These are phyloP conservation scores for Drosophila takahashii DNA, from an alignment of 1,140 invertebrate genomes.

Conservation along the genomic window DNA sequence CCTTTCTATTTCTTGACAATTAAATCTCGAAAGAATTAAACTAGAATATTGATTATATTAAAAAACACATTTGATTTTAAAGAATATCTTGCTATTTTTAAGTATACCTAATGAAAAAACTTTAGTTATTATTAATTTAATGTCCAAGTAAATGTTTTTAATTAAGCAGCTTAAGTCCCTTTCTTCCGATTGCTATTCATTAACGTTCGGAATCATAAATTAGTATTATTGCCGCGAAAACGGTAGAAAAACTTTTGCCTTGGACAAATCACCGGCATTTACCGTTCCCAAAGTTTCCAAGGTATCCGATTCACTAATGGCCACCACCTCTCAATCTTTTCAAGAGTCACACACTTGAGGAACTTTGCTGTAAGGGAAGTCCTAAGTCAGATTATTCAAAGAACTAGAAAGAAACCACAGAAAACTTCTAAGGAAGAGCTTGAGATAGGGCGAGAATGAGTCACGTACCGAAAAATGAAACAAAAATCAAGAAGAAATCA, in stretches of 20 bases:
- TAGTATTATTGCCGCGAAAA: conserved; percentile 15
- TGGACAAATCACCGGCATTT: conserved; percentile 31
- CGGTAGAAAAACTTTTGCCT: neutral
- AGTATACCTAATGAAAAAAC: neutral
- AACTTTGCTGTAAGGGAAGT: conserved; percentile 20
- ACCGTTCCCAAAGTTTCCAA: conserved; percentile 26
- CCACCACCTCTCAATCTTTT: conserved; percentile 23
- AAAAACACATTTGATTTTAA: too few relatives aligned
- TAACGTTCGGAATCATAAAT: neutral
- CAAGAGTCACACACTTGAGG: neutral
- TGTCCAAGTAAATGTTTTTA: neutral
- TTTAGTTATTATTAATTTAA: neutral
- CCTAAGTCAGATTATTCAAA: conserved; percentile 29
- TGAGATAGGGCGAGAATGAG: conserved; percentile 43
- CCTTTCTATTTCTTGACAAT: too few relatives aligned
- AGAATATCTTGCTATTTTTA: too few relatives aligned
- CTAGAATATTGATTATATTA: too few relatives aligned
- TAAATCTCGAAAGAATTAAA: too few relatives aligned
- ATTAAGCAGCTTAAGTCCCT: neutral
- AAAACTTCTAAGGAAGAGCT: conserved; percentile 29
- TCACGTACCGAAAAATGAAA: conserved; percentile 51
- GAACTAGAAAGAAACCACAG: conserved; percentile 31
- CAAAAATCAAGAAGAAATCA: conserved; percentile 52
- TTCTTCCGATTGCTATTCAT: neutral
- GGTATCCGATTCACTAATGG: conserved; percentile 32